Conservation (phyloP, 2,113 vertebrate genomes). For the Oenanthe oenanthe region DNA sequence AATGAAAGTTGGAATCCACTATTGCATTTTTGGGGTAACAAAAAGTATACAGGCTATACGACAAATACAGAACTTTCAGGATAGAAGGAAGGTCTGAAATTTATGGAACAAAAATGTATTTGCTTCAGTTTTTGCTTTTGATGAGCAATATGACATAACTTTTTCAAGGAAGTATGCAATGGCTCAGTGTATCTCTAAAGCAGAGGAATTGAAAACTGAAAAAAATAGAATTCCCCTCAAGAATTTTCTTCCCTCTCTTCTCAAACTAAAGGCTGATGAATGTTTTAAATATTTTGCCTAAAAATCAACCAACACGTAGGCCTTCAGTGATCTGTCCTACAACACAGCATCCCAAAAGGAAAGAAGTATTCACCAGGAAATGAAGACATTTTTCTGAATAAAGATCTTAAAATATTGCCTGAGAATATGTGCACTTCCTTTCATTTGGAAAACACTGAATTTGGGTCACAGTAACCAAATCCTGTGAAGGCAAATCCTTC, state of each 20-base stretch:
- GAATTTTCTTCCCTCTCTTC: neutral
- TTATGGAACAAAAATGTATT: neutral
- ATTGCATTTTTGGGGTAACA: rapidly evolving
- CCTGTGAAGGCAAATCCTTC: neutral
- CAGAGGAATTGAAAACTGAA: neutral
- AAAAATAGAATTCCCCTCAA: neutral
- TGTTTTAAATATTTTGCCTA: neutral
- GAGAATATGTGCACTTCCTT: neutral
- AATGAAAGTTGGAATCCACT: neutral
- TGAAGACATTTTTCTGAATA: neutral
- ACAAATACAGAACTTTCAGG: neutral
- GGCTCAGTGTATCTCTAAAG: neutral
- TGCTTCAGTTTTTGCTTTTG: neutral
- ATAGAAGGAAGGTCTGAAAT: neutral
- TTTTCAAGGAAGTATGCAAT: neutral
- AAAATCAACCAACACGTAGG: neutral
- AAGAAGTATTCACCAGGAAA: neutral
- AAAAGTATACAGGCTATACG: neutral
- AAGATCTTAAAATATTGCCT: neutral
- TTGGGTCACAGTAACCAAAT: neutral
- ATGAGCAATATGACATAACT: neutral
- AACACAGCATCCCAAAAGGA: neutral
- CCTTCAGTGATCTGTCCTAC: neutral
- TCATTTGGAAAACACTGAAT: neutral
- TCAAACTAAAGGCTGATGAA: neutral